Conservation (phyloP, 1,140 invertebrate genomes). For the Apocrypta bakeri region DNA sequence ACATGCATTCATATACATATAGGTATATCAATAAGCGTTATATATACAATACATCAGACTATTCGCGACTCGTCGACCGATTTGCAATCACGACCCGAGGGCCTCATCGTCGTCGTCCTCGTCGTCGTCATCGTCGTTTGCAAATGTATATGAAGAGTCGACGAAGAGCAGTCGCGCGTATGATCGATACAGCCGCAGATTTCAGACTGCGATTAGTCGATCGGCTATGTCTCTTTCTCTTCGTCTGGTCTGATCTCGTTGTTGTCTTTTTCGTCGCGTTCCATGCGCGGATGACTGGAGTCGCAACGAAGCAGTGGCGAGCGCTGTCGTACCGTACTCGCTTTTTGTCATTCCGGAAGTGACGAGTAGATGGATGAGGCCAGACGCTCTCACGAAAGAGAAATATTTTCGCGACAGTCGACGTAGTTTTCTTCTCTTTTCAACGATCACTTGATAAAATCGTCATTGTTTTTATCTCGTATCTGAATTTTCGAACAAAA, state of each 20-base stretch:
- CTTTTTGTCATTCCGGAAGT: constrained; percentile 41
- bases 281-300: background rate
- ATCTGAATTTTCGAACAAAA: too few species aligned
- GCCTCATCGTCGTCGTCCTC: background rate
- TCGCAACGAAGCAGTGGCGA: background rate
- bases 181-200: constrained; percentile 56
- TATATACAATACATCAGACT: too few species aligned
- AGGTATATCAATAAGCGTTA: too few species aligned
- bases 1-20: too few species aligned
- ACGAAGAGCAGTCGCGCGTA: constrained; percentile 32
- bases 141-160: constrained; percentile 31
- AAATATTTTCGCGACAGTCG: constrained; percentile 1
- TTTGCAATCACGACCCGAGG: constrained; percentile 49
- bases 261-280: constrained; percentile 7
- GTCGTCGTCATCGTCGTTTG: constrained; percentile 24
- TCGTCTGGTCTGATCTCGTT: background rate
- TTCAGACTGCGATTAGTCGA: constrained; percentile 44
- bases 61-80: constrained; percentile 42
- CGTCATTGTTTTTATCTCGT: too few species aligned
- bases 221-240: constrained; percentile 2
- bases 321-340: constrained; percentile 17
- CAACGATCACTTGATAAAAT: background rate
- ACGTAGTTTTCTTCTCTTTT: background rate
- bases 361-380: constrained; percentile 39
- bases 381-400: constrained; percentile 15